Conservation (phyloP, 37 sponge, comb jelly and placozoan genomes). For the Ephydatia muelleri region DNA sequence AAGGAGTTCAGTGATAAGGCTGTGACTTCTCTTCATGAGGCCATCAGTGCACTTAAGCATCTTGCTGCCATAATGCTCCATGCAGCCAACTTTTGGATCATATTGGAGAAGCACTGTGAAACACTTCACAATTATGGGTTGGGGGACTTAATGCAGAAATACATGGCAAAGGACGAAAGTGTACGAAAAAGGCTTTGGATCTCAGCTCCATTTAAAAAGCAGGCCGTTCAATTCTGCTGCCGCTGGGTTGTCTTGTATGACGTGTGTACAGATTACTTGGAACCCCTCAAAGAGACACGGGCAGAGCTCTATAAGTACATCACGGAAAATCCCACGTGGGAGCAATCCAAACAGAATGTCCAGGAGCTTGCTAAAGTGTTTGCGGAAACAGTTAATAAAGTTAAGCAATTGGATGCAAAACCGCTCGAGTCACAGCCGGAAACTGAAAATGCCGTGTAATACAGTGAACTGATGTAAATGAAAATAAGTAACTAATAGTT, state of each 20-base stretch:
- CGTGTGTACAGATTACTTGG: slow-evolving; percentile 45
- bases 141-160: slow-evolving; percentile 23
- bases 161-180: slow-evolving; percentile 33
- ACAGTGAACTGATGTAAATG: too few relatives aligned
- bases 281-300: slow-evolving; percentile 53
- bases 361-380: slow-evolving; percentile 26
- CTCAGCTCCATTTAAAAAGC: slow-evolving; percentile 23
- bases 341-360: slow-evolving; percentile 38
- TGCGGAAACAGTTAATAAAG: too few relatives aligned
- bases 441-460: too few relatives aligned
- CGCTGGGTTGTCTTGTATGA: slow-evolving; percentile 69
- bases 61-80: slow-evolving; percentile 69
- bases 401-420: too few relatives aligned
- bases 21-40: slow-evolving; percentile 51
- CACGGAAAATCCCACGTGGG: slow-evolving; percentile 47
- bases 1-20: slow-evolving; percentile 30
- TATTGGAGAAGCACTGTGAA: slow-evolving; percentile 59
- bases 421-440: too few relatives aligned
- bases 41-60: slow-evolving; percentile 43
- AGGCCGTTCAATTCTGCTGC: slow-evolving; percentile 50
- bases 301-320: slow-evolving; percentile 55
- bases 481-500: too few relatives aligned
- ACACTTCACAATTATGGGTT: slow-evolving; percentile 17
- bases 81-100: slow-evolving; percentile 68
- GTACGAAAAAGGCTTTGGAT: slow-evolving; percentile 52